A percentile compares a stretch with the other conserved stretches of the same genome.
Conservation (phyloP, 2,797 vertebrate genomes). For the Sebastes paucispinis region DNA sequence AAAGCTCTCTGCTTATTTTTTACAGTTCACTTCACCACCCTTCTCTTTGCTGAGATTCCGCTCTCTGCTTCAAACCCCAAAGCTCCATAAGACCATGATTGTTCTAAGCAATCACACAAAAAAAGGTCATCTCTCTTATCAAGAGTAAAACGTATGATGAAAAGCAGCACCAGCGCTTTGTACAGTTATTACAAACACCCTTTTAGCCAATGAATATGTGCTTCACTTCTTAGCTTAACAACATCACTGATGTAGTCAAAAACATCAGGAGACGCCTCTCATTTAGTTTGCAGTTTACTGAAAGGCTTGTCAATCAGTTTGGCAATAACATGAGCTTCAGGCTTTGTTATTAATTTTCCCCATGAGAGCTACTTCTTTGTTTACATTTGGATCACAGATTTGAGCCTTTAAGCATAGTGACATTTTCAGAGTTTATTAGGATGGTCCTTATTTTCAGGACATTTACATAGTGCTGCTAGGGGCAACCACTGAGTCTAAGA, state of each 20-base stretch:
- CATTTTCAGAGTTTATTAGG: constrained; percentile 22
- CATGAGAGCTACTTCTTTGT: background rate
- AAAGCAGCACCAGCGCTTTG: constrained; percentile 1
- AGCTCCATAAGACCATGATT: constrained; percentile 29
- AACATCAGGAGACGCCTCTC: background rate
- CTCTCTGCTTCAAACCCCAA: constrained; percentile 34
- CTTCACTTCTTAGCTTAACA: background rate
- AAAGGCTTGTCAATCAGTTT: background rate
- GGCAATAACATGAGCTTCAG: background rate
- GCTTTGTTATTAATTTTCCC: background rate
- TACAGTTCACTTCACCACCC: constrained; percentile 64
- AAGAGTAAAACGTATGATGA: constrained; percentile 12
- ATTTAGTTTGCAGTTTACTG: background rate
- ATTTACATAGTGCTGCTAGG: constrained; percentile 10
- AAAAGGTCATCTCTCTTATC: constrained; percentile 13
- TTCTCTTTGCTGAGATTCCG: constrained; percentile 24
- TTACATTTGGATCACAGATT: constrained; percentile 11
- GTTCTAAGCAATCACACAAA: constrained; percentile 47
- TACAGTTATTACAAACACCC: background rate
- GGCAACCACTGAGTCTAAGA: background rate
- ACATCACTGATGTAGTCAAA: background rate
- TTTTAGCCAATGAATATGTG: background rate
- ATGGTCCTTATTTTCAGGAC: constrained; percentile 7
- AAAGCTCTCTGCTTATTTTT: constrained; percentile 59
- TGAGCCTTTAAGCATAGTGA: constrained; percentile 12